phyloP scores from a whole-genome alignment of 2,888 invertebrate species.

The Tipula helvola region DNA sequence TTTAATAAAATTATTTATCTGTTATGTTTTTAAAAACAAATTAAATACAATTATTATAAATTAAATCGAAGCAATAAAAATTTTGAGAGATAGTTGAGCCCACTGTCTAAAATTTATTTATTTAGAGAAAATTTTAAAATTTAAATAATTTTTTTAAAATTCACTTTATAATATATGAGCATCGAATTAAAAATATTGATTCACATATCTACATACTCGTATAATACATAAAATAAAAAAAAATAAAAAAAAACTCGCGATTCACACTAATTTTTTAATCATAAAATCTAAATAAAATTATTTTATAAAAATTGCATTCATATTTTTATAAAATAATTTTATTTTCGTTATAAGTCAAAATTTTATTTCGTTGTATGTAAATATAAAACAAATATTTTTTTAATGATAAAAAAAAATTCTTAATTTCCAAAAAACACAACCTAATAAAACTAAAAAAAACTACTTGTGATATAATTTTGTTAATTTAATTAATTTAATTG shows the following conservation, averaged over 20 bases:
- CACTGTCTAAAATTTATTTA: neutral
- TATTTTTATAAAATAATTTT: neutral
- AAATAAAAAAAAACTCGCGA: neutral
- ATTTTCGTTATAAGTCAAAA: neutral
- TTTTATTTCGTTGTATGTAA: neutral
- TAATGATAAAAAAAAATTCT: neutral
- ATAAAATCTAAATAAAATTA: neutral
- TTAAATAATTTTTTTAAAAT: slow-evolving; percentile 4
- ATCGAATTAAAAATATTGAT: neutral
- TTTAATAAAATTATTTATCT: neutral
- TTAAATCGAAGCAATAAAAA: neutral
- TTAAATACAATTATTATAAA: neutral
- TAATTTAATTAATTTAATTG: neutral
- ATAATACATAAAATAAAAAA: neutral
- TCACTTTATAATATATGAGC: neutral
- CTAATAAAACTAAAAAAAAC: neutral
- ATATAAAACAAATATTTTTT: neutral
- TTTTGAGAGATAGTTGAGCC: neutral
- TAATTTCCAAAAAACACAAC: neutral
- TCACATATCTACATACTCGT: neutral
- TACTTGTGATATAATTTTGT: neutral
- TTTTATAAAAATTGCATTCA: neutral
- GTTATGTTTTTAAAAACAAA: neutral
- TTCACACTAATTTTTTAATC: neutral
- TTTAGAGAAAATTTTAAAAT: neutral